Evolutionary conservation across 2,797 vertebrate genomes (phyloP), one percentile per base, ranked within the genome.

Genomic region (Alosa sapidissima): DNA sequence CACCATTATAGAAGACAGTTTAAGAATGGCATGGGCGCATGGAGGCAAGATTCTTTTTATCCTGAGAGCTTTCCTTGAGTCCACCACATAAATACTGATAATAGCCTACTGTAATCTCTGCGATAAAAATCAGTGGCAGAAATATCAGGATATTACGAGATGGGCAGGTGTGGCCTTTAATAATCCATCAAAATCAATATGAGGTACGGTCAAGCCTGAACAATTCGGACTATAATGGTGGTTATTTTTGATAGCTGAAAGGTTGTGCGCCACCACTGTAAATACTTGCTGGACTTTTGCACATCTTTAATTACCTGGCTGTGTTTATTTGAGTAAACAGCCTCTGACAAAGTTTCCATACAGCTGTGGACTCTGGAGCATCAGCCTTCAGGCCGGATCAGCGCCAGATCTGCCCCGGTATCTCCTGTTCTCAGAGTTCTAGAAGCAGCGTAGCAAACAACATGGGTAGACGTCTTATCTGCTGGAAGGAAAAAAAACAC

Each of bases 131-230:
- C 72, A 47, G 72, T 9, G 41, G 72, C 72, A 78, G 72, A 78
- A 89, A 51, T 54, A 81, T 54, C 81, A 52, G 81, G 48, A 81
- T 78, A 19, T 19, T 78, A 78, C 41, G 19, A 47, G 72, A 78
- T 78, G 72, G 72, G 72, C 72, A 78, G 72, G 72, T 78, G 72
- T 78, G 72, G 41, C 72, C 72, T 78, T 78, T 78, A 47, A 47
- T 21, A 75, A 41, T 75, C 68, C 68, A 75, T 75, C 68, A 75
- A 16, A 78, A 78, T 47, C 72, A 78, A 78, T 78, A 21, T 16
- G 16, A 47, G 41, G 41, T 21, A 78, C 2, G 36, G 72, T 45
- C 72, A 78, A 21, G 36, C 55, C 88, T 91, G 87, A 45, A 47
- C 72, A 47, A 16, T 36, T 47, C 19, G 5, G 36, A 78, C 45